phyloP scores from a whole-genome alignment of 2,797 vertebrate genomes.

The Eulemur coronatus region DNA sequence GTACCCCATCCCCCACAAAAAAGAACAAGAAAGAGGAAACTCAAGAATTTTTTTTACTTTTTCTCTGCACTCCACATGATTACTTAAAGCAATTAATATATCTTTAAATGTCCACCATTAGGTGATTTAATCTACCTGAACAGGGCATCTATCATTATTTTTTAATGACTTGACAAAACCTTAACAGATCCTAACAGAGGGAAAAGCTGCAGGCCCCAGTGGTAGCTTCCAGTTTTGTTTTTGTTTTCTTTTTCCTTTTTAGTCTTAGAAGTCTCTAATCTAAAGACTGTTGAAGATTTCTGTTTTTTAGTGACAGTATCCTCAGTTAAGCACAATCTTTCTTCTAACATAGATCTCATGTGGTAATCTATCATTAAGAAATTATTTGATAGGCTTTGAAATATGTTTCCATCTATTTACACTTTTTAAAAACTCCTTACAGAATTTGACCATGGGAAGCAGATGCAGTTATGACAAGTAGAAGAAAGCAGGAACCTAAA shows the following conservation, averaged over 20 bases:
- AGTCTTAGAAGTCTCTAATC: neutral
- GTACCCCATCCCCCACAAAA: neutral
- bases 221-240: neutral
- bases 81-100: neutral
- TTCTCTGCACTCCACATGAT: neutral
- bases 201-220: neutral
- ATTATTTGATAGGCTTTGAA: neutral
- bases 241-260: conserved; percentile 8
- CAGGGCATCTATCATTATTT: neutral
- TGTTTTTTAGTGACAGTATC: neutral
- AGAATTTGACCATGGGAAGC: neutral
- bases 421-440: neutral
- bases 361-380: neutral
- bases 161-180: neutral
- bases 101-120: neutral
- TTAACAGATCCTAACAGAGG: neutral
- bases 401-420: neutral
- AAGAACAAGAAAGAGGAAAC: neutral
- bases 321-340: neutral
- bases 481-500: conserved; percentile 1
- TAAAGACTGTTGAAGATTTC: neutral
- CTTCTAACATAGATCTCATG: neutral
- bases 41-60: neutral
- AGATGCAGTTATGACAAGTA: neutral
- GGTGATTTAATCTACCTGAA: neutral